These are phyloP conservation scores for Ophion ventricosus DNA, from an alignment of 2,888 invertebrate genomes.

Conservation along the genomic window DNA sequence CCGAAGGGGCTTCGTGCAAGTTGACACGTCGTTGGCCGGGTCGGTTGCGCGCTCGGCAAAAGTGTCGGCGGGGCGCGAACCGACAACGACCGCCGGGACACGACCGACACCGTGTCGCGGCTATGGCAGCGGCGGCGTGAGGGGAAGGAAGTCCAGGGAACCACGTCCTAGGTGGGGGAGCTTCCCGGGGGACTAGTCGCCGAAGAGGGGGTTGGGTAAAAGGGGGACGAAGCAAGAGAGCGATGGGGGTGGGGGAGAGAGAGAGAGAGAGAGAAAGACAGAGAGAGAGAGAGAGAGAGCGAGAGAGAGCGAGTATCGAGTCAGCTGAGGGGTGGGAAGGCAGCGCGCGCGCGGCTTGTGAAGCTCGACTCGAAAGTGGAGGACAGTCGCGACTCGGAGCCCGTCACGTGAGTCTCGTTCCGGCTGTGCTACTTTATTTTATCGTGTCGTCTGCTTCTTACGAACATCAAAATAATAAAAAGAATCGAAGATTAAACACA, in stretches of 20 bases:
- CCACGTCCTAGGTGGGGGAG: constrained; percentile 49
- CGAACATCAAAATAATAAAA: neutral
- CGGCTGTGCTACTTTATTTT: constrained; percentile 38
- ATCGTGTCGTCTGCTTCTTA: constrained; percentile 14
- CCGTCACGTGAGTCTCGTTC: constrained; percentile 71
- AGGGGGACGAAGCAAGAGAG: constrained; percentile 9
- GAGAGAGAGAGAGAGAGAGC: neutral
- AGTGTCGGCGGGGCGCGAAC: constrained; percentile 79
- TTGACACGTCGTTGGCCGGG: constrained; percentile 80
- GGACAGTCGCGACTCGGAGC: constrained; percentile 77
- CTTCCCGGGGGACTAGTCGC: constrained; percentile 71
- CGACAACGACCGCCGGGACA: constrained; percentile 78
- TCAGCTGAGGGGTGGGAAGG: constrained; percentile 68
- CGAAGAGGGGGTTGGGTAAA: constrained; percentile 40
- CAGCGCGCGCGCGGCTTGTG: constrained; percentile 65
- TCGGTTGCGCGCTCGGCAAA: constrained; percentile 77
- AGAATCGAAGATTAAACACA: neutral
- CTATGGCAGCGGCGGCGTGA: constrained; percentile 61
- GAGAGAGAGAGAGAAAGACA: neutral
- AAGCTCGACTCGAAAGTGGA: constrained; percentile 65
- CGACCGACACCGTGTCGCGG: constrained; percentile 77
- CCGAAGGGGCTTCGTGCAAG: constrained; percentile 72
- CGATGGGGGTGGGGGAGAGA: constrained; percentile 45
- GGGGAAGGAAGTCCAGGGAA: constrained; percentile 69
- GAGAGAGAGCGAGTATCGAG: constrained; percentile 38